phyloP scores from a whole-genome alignment of 2,888 invertebrate species.

The Busseola fusca region DNA sequence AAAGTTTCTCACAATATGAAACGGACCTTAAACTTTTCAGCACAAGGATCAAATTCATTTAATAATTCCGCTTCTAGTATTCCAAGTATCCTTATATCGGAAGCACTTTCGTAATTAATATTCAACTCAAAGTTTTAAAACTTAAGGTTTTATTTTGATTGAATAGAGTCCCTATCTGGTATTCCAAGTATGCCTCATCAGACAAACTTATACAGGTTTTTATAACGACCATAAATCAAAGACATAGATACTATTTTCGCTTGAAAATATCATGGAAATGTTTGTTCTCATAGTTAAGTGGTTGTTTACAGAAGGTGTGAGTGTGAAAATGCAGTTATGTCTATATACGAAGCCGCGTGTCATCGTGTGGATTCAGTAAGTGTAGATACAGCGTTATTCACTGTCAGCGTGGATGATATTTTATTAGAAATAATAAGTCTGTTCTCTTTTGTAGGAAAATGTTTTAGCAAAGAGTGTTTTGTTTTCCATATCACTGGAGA shows the following conservation, averaged over 20 bases:
- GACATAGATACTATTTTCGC: neutral
- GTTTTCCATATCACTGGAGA: constrained; percentile 4
- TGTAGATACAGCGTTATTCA: constrained; percentile 15
- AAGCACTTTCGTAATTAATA: constrained; percentile 6
- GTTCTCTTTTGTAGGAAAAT: neutral
- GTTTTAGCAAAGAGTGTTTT: constrained; percentile 8
- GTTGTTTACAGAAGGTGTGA: constrained; percentile 54
- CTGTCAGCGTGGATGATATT: constrained; percentile 1
- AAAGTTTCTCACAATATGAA: constrained; percentile 21
- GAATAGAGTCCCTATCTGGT: neutral
- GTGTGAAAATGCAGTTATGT: constrained; percentile 59
- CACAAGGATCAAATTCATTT: constrained; percentile 19
- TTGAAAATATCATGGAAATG: neutral
- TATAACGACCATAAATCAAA: neutral
- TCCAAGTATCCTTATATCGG: constrained; percentile 21
- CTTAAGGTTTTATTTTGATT: constrained; percentile 33
- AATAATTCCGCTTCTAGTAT: constrained; percentile 8
- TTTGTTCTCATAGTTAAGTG: constrained; percentile 23
- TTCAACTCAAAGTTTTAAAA: neutral
- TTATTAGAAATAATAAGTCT: neutral
- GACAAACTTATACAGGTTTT: constrained; percentile 14
- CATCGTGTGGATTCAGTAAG: constrained; percentile 30
- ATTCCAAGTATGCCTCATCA: constrained; percentile 31
- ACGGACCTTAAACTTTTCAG: constrained; percentile 21
- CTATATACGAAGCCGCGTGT: constrained; percentile 47